Evolutionary conservation across 2,888 invertebrate species (phyloP), one percentile per base, ranked within the genome.

Genomic region (Oscheius sp.): DNA sequence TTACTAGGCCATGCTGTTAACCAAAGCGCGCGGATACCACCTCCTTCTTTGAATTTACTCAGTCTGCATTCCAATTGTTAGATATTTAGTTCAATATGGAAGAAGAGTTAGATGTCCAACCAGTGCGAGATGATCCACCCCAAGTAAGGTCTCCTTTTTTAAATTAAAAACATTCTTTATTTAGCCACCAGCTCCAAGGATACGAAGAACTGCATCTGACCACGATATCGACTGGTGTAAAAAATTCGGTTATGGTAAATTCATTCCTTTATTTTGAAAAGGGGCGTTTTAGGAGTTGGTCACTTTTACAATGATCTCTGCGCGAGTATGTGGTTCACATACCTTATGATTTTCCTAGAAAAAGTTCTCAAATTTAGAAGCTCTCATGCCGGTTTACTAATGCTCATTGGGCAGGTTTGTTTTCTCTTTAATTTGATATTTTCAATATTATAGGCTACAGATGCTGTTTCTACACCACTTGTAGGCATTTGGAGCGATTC

Each of bases 271-370:
- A 61, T 35, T 52, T 56, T 69, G 2, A 64, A 55, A 16, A 23
- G 7, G 2, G n/a, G 5, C 41, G 41, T 74, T 76, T 23, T 18
- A 78, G 92, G 92, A 52, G 91, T 94, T 66, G 95, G 96, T 0
- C 95, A 96, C 90, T 92, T 95, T 64, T 91, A 94, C 83, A 96
- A 96, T 89, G 96, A 96, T 90, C 91, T 96, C 53, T 94, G 94
- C 89, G 94, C 95, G 21, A 93, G 94, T 75, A 93, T 96, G 92
- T 96, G 96, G 95, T 96, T 96, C 89, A 94, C 94, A 0, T 96
- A 96, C 89, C 92, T 94, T 59, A 91, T 96, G 83, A 92, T 96
- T 68, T 96, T 93, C 89, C 93, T 94, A 84, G 92, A 92, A 78
- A 89, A 91, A 83, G 92, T 86, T 9, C 63, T 86, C 21, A 78